Conservation (phyloP, 2,113 vertebrate genomes). For the Crocuta crocuta region DNA sequence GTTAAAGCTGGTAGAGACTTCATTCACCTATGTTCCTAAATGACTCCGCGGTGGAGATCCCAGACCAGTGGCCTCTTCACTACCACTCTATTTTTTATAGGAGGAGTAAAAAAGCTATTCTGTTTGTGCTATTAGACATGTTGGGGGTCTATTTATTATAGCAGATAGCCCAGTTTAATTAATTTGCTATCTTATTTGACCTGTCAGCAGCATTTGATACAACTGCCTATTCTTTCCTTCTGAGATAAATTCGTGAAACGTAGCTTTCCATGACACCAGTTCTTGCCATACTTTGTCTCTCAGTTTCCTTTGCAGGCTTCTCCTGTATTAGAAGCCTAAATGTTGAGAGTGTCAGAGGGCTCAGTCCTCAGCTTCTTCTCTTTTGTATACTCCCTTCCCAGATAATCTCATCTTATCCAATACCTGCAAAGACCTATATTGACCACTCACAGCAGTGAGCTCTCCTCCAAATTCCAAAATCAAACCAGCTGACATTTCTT, state of each 20-base stretch:
- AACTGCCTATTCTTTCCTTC: not conserved
- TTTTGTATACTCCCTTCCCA: not conserved
- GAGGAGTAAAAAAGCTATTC: not conserved
- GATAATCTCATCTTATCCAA: not conserved
- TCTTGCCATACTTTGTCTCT: not conserved
- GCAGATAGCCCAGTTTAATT: not conserved
- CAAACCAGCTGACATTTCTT: not conserved
- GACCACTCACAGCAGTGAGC: not conserved
- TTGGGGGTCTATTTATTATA: not conserved
- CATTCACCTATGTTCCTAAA: not conserved
- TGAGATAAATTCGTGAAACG: not conserved
- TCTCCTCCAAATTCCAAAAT: not conserved
- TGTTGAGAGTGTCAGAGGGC: not conserved
- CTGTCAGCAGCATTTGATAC: not conserved
- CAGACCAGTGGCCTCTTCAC: not conserved
- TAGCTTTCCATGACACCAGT: not conserved
- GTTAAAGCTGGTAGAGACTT: not conserved
- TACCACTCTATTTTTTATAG: not conserved
- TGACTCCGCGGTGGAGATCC: not conserved
- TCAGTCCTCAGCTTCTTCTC: not conserved
- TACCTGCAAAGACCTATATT: not conserved
- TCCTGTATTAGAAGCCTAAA: not conserved
- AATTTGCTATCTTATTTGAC: not conserved
- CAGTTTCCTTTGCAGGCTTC: not conserved
- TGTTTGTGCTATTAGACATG: not conserved